These are phyloP conservation scores for Hyalella azteca DNA, from an alignment of 2,888 invertebrate species.

Conservation along the genomic window DNA sequence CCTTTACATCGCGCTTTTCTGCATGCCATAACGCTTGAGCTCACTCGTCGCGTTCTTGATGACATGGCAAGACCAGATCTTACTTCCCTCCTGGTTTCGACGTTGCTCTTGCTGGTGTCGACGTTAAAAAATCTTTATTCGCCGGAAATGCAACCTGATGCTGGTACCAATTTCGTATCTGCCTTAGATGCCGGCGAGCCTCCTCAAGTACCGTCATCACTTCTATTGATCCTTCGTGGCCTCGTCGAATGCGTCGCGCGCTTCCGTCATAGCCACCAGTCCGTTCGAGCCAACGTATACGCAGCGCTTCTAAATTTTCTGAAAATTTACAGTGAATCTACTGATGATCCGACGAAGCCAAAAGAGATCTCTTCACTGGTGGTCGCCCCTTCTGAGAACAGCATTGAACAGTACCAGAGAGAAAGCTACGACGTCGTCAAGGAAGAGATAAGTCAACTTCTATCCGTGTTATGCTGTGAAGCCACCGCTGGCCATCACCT, in stretches of 20 bases:
- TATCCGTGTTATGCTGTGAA: constrained; percentile 52
- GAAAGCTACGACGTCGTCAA: constrained; percentile 58
- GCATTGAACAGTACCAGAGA: constrained; percentile 55
- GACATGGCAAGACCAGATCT: constrained; percentile 78
- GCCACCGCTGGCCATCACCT: constrained; percentile 55
- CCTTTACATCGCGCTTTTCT: constrained; percentile 59
- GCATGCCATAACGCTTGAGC: constrained; percentile 56
- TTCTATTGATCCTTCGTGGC: constrained; percentile 76
- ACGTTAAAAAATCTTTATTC: constrained; percentile 69
- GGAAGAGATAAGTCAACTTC: constrained; percentile 54
- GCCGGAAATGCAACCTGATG: constrained; percentile 55
- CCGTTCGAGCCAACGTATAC: constrained; percentile 53
- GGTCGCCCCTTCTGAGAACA: constrained; percentile 51
- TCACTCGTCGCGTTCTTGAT: constrained; percentile 65
- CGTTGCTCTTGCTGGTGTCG: constrained; percentile 77
- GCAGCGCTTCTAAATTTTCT: constrained; percentile 53
- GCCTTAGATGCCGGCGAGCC: constrained; percentile 60
- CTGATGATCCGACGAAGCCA: not conserved
- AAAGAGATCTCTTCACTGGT: constrained; percentile 42
- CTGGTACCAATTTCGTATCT: constrained; percentile 48
- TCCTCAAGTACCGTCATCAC: constrained; percentile 66
- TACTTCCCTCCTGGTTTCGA: constrained; percentile 79
- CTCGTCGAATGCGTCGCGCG: constrained; percentile 78
- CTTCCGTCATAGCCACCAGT: constrained; percentile 51
- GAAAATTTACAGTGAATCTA: constrained; percentile 48